These are phyloP conservation scores for Aporrectodea caliginosa DNA, from an alignment of 1,140 invertebrate genomes.

Conservation along the genomic window DNA sequence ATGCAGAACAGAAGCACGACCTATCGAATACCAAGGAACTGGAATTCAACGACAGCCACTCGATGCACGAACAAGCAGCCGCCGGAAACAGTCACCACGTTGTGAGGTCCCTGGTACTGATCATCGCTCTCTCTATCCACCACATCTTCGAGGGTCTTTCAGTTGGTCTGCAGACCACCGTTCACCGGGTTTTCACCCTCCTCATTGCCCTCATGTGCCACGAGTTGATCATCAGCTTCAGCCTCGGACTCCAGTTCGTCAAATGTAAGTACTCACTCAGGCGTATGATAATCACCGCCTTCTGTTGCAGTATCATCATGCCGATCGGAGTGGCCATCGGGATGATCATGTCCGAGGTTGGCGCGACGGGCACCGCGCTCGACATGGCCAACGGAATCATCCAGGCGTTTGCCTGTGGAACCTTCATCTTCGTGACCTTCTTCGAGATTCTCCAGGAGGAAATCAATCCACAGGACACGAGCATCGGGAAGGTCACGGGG, in stretches of 20 bases:
- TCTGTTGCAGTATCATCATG: conserved; percentile 19
- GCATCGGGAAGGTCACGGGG: conserved; percentile 3
- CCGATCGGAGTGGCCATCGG: conserved; percentile 31
- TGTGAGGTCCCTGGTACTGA: conserved; percentile 10
- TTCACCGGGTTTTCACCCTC: conserved; percentile 14
- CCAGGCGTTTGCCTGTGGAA: conserved; percentile 56
- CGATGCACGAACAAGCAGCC: not conserved
- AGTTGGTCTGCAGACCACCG: conserved; percentile 3
- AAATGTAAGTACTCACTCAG: not conserved
- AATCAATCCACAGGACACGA: conserved; percentile 36
- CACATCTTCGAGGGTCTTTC: conserved; percentile 23
- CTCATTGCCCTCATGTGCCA: conserved; percentile 15
- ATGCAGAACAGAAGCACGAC: not conserved
- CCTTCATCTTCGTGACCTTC: conserved; percentile 85
- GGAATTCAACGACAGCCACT: not conserved
- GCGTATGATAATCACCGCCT: conserved; percentile 6
- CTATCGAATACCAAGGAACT: not conserved
- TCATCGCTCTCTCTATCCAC: conserved; percentile 17
- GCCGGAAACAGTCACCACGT: not conserved
- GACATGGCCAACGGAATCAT: conserved; percentile 24
- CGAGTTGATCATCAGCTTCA: conserved; percentile 21
- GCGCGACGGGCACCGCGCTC: not conserved
- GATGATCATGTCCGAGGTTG: conserved; percentile 19
- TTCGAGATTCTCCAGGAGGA: conserved; percentile 77
- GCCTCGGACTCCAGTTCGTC: conserved; percentile 31